These are phyloP conservation scores for Phataginus tricuspis DNA, from an alignment of 2,797 vertebrate species.

Conservation along the genomic window DNA sequence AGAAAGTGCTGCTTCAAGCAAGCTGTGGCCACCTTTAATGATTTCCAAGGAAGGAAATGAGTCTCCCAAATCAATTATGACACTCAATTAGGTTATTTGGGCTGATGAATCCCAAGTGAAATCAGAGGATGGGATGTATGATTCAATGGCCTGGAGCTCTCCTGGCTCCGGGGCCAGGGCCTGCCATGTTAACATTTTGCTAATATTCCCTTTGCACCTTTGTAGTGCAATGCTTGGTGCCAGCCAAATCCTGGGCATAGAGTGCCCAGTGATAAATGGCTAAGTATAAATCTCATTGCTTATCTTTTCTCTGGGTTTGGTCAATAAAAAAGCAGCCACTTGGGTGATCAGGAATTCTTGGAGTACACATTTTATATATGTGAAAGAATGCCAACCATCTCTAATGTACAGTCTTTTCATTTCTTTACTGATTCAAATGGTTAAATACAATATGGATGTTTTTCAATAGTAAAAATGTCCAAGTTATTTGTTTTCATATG, in stretches of 20 bases:
- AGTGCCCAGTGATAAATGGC: neutral
- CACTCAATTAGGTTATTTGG: constrained; percentile 84
- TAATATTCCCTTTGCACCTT: neutral
- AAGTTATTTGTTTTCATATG: constrained; percentile 26
- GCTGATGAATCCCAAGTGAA: constrained; percentile 80
- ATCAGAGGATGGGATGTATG: constrained; percentile 69
- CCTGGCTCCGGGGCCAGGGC: neutral
- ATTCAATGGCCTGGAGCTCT: constrained; percentile 63
- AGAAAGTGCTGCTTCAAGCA: constrained; percentile 87
- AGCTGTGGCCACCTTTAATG: constrained; percentile 83
- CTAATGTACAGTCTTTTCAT: neutral
- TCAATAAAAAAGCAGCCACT: neutral
- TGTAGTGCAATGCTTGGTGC: neutral
- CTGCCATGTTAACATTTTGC: neutral
- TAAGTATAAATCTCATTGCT: neutral
- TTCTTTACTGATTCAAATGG: constrained; percentile 38
- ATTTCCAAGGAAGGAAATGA: constrained; percentile 86
- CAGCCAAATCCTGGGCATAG: neutral
- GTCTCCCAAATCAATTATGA: constrained; percentile 84
- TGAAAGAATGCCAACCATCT: neutral
- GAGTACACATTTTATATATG: neutral
- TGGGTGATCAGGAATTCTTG: neutral
- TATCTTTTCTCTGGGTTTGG: neutral
- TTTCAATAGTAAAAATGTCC: constrained; percentile 29
- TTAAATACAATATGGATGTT: neutral